Conservation (phyloP, 2,888 invertebrate genomes). For the Pseudococcus jackbeardsleyi region DNA sequence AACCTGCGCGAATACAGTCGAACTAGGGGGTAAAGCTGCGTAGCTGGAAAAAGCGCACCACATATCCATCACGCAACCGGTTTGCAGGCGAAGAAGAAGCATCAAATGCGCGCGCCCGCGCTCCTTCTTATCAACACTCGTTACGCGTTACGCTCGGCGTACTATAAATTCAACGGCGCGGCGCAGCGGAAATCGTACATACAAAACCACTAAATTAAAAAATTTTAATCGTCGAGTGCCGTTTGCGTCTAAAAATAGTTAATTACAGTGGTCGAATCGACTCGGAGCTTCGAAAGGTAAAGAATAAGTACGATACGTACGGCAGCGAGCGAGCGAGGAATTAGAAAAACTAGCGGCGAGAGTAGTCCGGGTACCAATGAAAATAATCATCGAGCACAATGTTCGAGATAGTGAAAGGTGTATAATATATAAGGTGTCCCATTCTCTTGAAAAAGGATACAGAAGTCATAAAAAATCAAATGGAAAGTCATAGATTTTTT, state of each 20-base stretch:
- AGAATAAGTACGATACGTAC: background rate
- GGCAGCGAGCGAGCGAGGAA: background rate
- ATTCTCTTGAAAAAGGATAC: too few relatives aligned
- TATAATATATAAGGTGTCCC: too few relatives aligned
- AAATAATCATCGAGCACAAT: too few relatives aligned
- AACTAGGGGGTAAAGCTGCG: background rate
- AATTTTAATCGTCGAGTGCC: conserved; percentile 29
- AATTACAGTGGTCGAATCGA: conserved; percentile 20
- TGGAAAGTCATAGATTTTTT: too few relatives aligned
- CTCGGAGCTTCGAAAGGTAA: background rate
- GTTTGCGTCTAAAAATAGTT: conserved; percentile 16
- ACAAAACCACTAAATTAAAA: conserved; percentile 34
- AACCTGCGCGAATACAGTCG: too few relatives aligned
- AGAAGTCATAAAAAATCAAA: too few relatives aligned
- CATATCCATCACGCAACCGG: background rate
- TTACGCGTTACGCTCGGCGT: conserved; percentile 26
- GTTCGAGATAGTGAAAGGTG: too few relatives aligned
- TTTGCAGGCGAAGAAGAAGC: background rate
- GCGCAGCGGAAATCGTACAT: conserved; percentile 21
- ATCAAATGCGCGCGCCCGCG: background rate
- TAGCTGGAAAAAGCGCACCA: background rate
- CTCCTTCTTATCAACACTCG: background rate
- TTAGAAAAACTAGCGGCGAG: background rate
- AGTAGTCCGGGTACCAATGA: too few relatives aligned
- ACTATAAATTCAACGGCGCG: background rate